Percentiles rank a stretch among this genome's conserved stretches.
Evolutionary conservation across 2,797 vertebrate genomes (phyloP).

Genomic region (Coreius guichenoti): DNA sequence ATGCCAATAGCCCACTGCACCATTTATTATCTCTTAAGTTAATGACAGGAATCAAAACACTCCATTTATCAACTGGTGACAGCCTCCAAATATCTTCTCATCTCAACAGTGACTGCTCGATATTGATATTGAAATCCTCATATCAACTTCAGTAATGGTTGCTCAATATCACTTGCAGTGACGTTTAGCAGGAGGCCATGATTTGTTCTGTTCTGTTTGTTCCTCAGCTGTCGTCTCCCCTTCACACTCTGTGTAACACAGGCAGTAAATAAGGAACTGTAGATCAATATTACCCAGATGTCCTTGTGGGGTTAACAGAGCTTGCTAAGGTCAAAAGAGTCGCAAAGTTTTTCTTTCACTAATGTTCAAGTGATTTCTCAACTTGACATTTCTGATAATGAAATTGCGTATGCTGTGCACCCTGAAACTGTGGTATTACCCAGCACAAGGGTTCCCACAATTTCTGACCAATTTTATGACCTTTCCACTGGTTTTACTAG

Average conservation of each 20-base stretch:
- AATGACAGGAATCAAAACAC: conserved; percentile 42
- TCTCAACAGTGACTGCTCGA: background rate
- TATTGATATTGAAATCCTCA: conserved; percentile 23
- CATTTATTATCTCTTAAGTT: conserved; percentile 45
- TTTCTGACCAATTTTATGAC: background rate
- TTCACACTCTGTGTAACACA: conserved; percentile 21
- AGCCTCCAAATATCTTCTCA: conserved; percentile 11
- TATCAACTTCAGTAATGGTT: conserved; percentile 8
- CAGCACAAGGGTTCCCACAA: background rate
- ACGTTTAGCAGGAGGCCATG: background rate
- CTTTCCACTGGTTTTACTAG: background rate
- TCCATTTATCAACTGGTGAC: conserved; percentile 24
- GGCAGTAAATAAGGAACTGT: conserved; percentile 21
- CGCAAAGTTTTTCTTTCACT: background rate
- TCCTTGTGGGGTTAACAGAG: conserved; percentile 19
- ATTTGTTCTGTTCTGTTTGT: background rate
- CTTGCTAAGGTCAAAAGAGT: background rate
- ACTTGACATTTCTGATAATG: background rate
- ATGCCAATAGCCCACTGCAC: conserved; percentile 60
- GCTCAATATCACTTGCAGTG: background rate
- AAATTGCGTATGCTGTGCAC: background rate
- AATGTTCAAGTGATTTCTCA: conserved; percentile 13
- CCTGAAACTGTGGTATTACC: background rate
- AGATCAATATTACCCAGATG: conserved; percentile 1
- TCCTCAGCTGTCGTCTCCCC: background rate